Percentiles rank a stretch among this genome's conserved stretches.
These are phyloP conservation scores for Stichopus chloronotus DNA, from an alignment of 35 echinoderm and acorn worm species.

Conservation along the genomic window DNA sequence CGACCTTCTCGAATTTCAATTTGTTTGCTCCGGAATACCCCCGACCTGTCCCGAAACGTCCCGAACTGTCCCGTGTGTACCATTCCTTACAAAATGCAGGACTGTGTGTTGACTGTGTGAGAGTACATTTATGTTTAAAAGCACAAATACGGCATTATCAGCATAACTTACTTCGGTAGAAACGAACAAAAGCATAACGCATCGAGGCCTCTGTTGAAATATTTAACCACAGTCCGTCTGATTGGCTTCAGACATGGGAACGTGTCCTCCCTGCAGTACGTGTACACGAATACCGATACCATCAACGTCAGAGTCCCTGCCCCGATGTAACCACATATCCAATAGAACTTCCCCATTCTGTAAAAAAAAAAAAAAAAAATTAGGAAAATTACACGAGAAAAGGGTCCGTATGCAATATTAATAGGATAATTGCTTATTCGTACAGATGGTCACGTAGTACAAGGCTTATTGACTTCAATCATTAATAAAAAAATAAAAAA, in stretches of 20 bases:
- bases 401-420: not conserved
- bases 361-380: not conserved
- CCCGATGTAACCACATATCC: constrained; percentile 26
- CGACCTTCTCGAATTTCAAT: not conserved
- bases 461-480: not conserved
- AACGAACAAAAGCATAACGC: constrained; percentile 76
- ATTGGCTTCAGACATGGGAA: constrained; percentile 74
- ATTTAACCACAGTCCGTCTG: constrained; percentile 43
- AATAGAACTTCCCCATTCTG: constrained; percentile 44
- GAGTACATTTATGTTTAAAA: too few relatives aligned
- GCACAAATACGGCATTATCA: not conserved
- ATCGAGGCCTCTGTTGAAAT: constrained; percentile 56
- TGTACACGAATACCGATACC: constrained; percentile 61
- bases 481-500: not conserved
- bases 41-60: not conserved
- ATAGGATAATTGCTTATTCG: not conserved
- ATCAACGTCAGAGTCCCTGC: constrained; percentile 47
- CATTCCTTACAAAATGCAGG: not conserved
- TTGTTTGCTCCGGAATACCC: not conserved
- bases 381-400: not conserved
- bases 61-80: not conserved
- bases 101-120: not conserved
- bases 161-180: constrained; percentile 77
- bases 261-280: constrained; percentile 87
- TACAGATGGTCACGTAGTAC: not conserved